Evolutionary conservation across 1,140 invertebrate genomes (phyloP).

Genomic region (Bombus vancouverensis): DNA sequence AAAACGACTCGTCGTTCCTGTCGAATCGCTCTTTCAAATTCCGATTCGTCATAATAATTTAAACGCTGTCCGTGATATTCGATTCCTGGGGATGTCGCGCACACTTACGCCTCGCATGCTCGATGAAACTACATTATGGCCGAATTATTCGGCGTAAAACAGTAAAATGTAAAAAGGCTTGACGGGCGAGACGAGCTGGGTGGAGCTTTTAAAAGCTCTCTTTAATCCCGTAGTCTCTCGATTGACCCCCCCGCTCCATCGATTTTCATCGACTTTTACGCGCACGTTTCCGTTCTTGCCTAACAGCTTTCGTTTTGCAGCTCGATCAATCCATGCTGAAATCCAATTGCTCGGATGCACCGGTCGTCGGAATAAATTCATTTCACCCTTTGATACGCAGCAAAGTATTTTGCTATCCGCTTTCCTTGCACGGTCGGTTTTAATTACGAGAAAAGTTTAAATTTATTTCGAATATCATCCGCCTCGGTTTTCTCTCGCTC

Average conservation of each 20-base stretch:
- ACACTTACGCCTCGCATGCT: background rate
- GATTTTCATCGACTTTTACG: conserved; percentile 52
- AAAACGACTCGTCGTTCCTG: background rate
- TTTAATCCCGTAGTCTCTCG: conserved; percentile 47
- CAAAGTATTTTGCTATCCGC: conserved; percentile 4
- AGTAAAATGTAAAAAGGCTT: conserved; percentile 35
- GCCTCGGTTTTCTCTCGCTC: background rate
- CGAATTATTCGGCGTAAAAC: conserved; percentile 38
- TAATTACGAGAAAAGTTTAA: conserved; percentile 25
- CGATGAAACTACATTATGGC: conserved; percentile 20
- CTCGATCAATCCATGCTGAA: conserved; percentile 32
- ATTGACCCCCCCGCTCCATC: conserved; percentile 29
- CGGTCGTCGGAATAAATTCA: conserved; percentile 19
- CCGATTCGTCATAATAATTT: conserved; percentile 6
- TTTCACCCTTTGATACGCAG: conserved; percentile 33
- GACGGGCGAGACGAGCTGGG: conserved; percentile 12
- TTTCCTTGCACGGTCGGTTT: background rate
- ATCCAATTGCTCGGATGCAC: conserved; percentile 40
- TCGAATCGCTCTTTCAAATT: too few species aligned
- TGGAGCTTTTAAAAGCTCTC: conserved; percentile 54
- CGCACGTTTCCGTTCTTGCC: conserved; percentile 16
- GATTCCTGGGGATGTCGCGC: background rate
- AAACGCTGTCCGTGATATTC: background rate
- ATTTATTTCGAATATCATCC: conserved; percentile 11
- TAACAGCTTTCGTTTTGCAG: conserved; percentile 8